Percentiles rank a stretch among this genome's conserved stretches.
Evolutionary conservation across 2,113 vertebrate genomes (phyloP).

Genomic region (Shinisaurus crocodilurus): DNA sequence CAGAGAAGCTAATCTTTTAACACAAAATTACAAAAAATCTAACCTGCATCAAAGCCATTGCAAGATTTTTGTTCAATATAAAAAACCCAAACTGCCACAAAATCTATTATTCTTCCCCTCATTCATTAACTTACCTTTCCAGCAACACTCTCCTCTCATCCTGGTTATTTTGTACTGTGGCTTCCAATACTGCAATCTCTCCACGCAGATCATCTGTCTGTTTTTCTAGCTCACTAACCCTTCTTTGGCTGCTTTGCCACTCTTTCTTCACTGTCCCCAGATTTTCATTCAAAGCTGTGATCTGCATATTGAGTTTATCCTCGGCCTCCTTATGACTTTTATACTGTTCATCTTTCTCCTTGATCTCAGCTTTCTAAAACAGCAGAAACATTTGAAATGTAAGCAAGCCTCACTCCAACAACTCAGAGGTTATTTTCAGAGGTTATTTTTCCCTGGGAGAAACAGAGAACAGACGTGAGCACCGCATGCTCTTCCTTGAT

Average conservation of each 20-base stretch:
- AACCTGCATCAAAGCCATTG: not conserved
- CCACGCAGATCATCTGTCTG: conserved; percentile 95
- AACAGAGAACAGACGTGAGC: not conserved
- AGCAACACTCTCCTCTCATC: conserved; percentile 94
- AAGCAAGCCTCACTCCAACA: not conserved
- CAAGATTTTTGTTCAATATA: not conserved
- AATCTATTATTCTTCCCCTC: accelerated
- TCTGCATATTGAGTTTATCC: conserved; percentile 86
- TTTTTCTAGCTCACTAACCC: conserved; percentile 93
- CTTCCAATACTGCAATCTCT: conserved; percentile 96
- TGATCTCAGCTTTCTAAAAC: conserved; percentile 83
- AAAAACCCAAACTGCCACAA: not conserved
- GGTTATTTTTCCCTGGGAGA: not conserved
- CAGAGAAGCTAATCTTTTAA: not conserved
- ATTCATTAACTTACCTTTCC: conserved; percentile 82
- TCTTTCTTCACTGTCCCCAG: conserved; percentile 95
- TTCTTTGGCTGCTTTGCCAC: conserved; percentile 92
- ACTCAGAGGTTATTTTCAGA: not conserved
- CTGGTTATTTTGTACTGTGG: conserved; percentile 97
- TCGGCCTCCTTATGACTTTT: conserved; percentile 88
- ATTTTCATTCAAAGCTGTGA: conserved; percentile 94
- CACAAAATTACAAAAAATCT: not conserved
- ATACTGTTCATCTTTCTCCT: conserved; percentile 84
- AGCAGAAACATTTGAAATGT: conserved; percentile 22
- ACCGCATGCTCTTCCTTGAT: not conserved